A percentile compares a stretch with the other conserved stretches of the same genome.
These are phyloP conservation scores for Muscicapa comitata DNA, from an alignment of 2,797 vertebrate species.

Conservation along the genomic window DNA sequence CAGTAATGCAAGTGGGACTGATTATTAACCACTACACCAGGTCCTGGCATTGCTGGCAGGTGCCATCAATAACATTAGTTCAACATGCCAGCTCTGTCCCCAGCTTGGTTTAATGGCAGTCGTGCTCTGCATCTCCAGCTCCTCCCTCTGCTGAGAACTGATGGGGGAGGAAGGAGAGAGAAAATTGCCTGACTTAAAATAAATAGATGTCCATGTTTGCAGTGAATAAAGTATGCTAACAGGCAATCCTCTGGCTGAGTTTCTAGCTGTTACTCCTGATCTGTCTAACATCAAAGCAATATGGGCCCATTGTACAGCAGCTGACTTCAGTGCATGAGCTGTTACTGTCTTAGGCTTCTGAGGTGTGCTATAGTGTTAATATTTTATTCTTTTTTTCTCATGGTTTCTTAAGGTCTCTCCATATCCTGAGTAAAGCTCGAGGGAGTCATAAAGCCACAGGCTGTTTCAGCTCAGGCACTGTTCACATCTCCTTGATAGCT, in stretches of 20 bases:
- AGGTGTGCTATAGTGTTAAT: slow-evolving; percentile 36
- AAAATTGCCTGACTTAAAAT: neutral
- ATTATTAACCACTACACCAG: neutral
- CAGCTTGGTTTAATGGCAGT: neutral
- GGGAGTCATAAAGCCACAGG: slow-evolving; percentile 51
- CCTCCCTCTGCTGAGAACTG: neutral
- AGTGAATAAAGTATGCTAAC: slow-evolving; percentile 11
- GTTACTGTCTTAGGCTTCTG: slow-evolving; percentile 35
- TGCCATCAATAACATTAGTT: neutral
- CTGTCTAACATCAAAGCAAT: slow-evolving; percentile 28
- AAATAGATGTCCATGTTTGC: neutral
- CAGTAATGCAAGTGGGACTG: neutral
- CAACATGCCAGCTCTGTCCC: neutral
- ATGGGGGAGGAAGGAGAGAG: neutral
- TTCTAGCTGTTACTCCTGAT: slow-evolving; percentile 52
- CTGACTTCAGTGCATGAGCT: slow-evolving; percentile 25
- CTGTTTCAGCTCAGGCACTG: slow-evolving; percentile 1
- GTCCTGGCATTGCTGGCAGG: neutral
- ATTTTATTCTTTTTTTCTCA: slow-evolving; percentile 48
- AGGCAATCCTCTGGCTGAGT: slow-evolving; percentile 9
- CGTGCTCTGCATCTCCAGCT: neutral
- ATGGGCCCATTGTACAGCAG: neutral
- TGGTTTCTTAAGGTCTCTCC: slow-evolving; percentile 34
- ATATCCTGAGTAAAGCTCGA: slow-evolving; percentile 12
- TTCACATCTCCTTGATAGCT: slow-evolving; percentile 6